A percentile compares a stretch with the other conserved stretches of the same genome.
These are phyloP conservation scores for Phengaris arion DNA, from an alignment of 2,888 invertebrate genomes.

Conservation along the genomic window DNA sequence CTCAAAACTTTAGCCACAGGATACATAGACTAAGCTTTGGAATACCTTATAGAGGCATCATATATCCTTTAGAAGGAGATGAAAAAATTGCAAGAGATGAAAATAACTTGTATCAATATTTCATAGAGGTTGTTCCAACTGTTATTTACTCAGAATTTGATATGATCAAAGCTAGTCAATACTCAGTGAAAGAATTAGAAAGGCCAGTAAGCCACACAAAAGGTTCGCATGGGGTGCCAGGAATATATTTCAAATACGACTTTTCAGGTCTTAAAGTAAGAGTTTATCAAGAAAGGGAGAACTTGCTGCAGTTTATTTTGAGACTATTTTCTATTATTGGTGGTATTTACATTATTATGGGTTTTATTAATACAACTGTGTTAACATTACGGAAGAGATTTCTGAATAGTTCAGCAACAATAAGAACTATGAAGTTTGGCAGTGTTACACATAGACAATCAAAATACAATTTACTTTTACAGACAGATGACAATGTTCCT, in stretches of 20 bases:
- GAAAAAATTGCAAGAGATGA: constrained; percentile 87
- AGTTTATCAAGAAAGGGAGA: constrained; percentile 88
- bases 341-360: constrained; percentile 93
- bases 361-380: constrained; percentile 68
- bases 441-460: constrained; percentile 41
- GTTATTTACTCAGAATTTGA: constrained; percentile 90
- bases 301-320: constrained; percentile 88
- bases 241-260: constrained; percentile 97
- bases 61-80: constrained; percentile 97
- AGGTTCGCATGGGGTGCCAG: constrained; percentile 96
- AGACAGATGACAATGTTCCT: constrained; percentile 61
- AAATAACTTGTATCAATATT: constrained; percentile 93
- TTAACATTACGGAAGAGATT: constrained; percentile 52
- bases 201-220: constrained; percentile 83
- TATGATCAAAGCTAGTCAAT: constrained; percentile 91
- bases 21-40: constrained; percentile 97
- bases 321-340: constrained; percentile 94
- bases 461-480: constrained; percentile 57
- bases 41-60: constrained; percentile 90
- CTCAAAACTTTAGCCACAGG: constrained; percentile 97
- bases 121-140: constrained; percentile 97
- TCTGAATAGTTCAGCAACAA: constrained; percentile 44
- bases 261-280: constrained; percentile 93
- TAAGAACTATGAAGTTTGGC: constrained; percentile 42
- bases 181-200: constrained; percentile 94